These are phyloP conservation scores for Drosophila algonquin DNA, from an alignment of 2,888 invertebrate species.

Conservation along the genomic window DNA sequence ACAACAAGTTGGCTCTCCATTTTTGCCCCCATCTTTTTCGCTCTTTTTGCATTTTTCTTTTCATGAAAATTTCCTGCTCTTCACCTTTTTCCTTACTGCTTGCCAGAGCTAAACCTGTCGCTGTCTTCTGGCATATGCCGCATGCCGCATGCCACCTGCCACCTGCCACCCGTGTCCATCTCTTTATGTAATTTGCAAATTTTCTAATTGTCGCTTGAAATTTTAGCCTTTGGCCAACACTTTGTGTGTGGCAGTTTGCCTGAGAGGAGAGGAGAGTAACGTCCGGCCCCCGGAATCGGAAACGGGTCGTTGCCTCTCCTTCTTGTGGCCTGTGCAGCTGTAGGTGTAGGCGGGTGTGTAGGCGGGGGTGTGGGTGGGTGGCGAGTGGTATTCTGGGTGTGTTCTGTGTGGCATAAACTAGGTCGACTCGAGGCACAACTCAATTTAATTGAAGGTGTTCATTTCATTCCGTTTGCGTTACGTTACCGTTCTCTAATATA, in stretches of 20 bases:
- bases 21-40: slow-evolving; percentile 8
- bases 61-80: slow-evolving; percentile 63
- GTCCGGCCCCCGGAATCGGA: slow-evolving; percentile 54
- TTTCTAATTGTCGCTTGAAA: slow-evolving; percentile 80
- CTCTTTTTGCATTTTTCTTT: slow-evolving; percentile 55
- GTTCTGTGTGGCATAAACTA: slow-evolving; percentile 48
- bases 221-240: slow-evolving; percentile 70
- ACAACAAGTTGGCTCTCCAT: background rate
- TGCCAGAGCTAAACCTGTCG: slow-evolving; percentile 18
- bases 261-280: slow-evolving; percentile 42
- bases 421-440: slow-evolving; percentile 57
- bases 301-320: slow-evolving; percentile 41
- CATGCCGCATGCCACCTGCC: background rate
- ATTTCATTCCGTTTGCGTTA: slow-evolving; percentile 43
- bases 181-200: slow-evolving; percentile 74
- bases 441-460: slow-evolving; percentile 71
- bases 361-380: background rate
- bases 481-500: slow-evolving; percentile 14
- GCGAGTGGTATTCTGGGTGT: slow-evolving; percentile 16
- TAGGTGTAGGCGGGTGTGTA: too few relatives aligned
- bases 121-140: slow-evolving; percentile 9
- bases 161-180: slow-evolving; percentile 16
- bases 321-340: background rate
- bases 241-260: slow-evolving; percentile 37
- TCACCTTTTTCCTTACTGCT: slow-evolving; percentile 17